These are phyloP conservation scores for Macaca nemestrina DNA, from an alignment of 2,113 vertebrate species.

Conservation along the genomic window DNA sequence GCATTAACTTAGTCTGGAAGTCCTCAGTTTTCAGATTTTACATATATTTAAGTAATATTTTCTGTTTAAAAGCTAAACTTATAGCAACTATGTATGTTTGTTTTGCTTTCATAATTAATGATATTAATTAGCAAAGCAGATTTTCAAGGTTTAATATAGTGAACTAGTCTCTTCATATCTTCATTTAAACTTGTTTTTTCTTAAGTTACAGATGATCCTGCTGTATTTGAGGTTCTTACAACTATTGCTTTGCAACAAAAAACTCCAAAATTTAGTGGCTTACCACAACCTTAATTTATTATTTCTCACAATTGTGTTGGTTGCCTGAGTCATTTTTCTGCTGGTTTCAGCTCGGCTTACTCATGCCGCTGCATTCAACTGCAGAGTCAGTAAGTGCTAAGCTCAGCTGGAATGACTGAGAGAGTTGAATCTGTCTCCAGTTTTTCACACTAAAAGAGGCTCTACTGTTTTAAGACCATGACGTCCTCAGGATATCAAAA, in stretches of 20 bases:
- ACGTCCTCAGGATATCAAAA: neutral
- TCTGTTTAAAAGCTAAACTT: neutral
- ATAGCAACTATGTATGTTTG: neutral
- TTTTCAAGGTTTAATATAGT: neutral
- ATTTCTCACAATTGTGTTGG: neutral
- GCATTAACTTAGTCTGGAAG: neutral
- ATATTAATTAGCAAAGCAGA: neutral
- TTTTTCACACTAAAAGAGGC: neutral
- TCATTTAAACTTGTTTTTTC: neutral
- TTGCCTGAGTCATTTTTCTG: neutral
- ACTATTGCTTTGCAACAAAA: neutral
- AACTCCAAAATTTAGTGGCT: neutral
- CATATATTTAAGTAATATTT: neutral
- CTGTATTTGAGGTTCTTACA: neutral
- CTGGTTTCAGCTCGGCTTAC: neutral
- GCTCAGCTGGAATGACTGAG: neutral
- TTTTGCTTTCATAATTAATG: neutral
- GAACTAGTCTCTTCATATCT: neutral
- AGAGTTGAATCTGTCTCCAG: neutral
- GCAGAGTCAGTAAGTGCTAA: neutral
- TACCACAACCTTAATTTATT: neutral
- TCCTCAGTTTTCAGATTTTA: neutral
- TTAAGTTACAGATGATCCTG: neutral
- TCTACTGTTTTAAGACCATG: neutral
- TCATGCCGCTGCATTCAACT: neutral